phyloP scores from a whole-genome alignment of 2,797 vertebrate species.

The Pangasius macronema region DNA sequence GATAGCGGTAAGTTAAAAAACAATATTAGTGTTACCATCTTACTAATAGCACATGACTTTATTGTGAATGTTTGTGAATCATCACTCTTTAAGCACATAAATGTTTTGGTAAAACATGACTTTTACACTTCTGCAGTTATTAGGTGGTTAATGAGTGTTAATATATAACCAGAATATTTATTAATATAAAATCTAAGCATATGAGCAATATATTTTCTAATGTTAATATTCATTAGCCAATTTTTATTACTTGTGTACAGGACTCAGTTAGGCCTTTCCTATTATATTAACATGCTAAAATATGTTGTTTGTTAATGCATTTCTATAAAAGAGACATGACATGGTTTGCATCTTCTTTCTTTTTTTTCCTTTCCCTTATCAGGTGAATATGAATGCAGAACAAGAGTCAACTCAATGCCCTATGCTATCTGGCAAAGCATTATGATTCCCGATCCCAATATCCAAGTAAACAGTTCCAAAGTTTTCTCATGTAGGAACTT shows the following conservation, averaged over 20 bases:
- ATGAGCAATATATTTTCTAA: background rate
- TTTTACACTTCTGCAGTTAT: background rate
- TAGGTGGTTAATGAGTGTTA: background rate
- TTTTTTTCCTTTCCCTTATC: background rate
- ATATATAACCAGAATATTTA: background rate
- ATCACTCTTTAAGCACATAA: background rate
- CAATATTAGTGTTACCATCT: background rate
- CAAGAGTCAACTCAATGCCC: background rate
- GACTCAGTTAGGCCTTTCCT: background rate
- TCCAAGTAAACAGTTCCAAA: conserved; percentile 10
- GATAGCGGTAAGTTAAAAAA: conserved; percentile 13
- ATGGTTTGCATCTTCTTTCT: background rate
- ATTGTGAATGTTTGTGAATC: background rate
- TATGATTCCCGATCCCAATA: conserved; percentile 13
- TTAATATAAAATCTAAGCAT: background rate
- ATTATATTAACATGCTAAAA: background rate
- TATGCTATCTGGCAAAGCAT: conserved; percentile 1
- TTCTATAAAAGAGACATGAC: background rate
- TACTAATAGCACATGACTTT: background rate
- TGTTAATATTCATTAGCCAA: background rate
- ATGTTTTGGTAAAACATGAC: background rate
- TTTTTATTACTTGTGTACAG: background rate
- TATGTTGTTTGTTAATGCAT: background rate
- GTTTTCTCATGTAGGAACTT: background rate
- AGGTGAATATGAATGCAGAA: conserved; percentile 2